Base-by-base conservation (phyloP, 2,797 vertebrate species). In the Tamandua tetradactyla region DNA sequence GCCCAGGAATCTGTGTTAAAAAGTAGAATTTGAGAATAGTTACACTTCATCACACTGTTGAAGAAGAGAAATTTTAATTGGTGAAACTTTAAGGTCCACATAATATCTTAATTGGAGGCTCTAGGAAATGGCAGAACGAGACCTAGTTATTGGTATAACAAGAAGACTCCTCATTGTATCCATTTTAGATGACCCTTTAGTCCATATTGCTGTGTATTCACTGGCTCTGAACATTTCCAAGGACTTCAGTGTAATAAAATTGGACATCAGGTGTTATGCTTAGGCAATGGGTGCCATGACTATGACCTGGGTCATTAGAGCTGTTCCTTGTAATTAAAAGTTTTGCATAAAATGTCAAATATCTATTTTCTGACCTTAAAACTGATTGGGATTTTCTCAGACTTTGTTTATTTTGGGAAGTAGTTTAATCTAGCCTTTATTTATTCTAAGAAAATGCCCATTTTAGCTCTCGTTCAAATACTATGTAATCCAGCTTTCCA, bases 321-420 rank as follows among this genome's bases (percentile, higher is more conserved):
- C 9, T 62, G 2, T 12, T 25, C 62, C 6, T 1, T 8, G 13
- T 57, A 25, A 37, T 74, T 9, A 47, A 47, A 37, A 79, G 37
- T 87, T 89, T 23, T 82, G 30, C 9, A 1, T 66, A 30, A 72
- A 55, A 94, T 12, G 1, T 90, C 78, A 69, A 25, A 68, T 30
- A 27, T 80, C 44, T 90, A 91, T 97, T 97, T 96, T 89, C 57
- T 78, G 85, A 93, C 61, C 40, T 90, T 83, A 78, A 89, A 94
- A 9, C 47, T 80, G 74, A 93, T 84, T 68, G 47, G 62, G 89
- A 76, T 94, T 93, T 94, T 94, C 85, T 89, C 95, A 76, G 75
- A 76, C 94, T 95, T 94, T 97, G 89, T 95, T 95, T 97, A 95
- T 94, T 97, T 96, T 68, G 89, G 74, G 68, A 95, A 94, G 87